phyloP scores from a whole-genome alignment of 2,113 vertebrate genomes.

The Podarcis muralis region DNA sequence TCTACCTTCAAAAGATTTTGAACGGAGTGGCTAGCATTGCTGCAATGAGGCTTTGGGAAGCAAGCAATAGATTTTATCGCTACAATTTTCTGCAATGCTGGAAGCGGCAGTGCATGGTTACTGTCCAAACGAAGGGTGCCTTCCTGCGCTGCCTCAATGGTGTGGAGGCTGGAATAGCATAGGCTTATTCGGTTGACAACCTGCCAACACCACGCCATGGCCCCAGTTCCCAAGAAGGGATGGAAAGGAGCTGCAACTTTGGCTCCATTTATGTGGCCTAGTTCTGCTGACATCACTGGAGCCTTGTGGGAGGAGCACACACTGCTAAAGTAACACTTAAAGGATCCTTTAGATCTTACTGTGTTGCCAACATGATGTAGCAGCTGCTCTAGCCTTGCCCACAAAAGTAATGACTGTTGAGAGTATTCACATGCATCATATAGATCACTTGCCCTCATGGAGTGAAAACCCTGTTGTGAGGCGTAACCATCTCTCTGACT shows the following conservation, averaged over 20 bases:
- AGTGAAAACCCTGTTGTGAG: not conserved
- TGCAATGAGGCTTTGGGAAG: not conserved
- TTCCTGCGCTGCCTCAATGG: not conserved
- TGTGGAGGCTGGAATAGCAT: not conserved
- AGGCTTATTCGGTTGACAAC: too few relatives aligned
- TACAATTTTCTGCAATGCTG: not conserved
- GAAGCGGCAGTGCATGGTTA: not conserved
- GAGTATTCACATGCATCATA: not conserved
- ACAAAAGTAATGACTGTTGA: not conserved
- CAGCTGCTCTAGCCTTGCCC: not conserved
- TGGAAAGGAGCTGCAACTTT: accelerated
- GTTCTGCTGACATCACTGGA: not conserved
- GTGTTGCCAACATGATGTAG: not conserved
- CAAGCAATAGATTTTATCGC: not conserved
- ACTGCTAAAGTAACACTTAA: not conserved
- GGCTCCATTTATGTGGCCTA: not conserved
- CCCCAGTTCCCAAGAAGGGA: not conserved
- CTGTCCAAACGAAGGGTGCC: not conserved
- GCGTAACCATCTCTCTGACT: not conserved
- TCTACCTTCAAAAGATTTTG: not conserved
- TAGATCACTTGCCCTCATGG: not conserved
- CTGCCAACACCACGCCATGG: not conserved
- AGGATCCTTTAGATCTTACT: not conserved
- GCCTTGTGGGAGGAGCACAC: not conserved
- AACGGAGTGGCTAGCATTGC: not conserved